Evolutionary conservation across 1,140 invertebrate species (phyloP), one percentile per base, ranked within the genome.

Genomic region (Lanistes nyassanus): DNA sequence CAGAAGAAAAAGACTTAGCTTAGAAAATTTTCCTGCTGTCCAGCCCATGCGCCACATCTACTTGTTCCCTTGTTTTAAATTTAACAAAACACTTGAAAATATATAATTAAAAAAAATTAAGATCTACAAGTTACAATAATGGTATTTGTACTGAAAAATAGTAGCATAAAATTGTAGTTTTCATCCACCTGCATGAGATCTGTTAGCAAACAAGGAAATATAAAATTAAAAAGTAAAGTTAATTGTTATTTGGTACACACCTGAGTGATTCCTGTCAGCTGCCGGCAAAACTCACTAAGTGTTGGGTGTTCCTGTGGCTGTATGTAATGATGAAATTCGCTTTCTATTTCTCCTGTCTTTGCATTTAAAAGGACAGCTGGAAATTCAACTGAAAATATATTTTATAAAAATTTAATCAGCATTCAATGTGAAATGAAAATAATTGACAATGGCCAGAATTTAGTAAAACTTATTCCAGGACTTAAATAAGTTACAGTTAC

Each of bases 201-300:
- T 47, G 42, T 47, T 47, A 13, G 42, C 42, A 47, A 13, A 16
- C 19, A 16, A 47, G 42, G 42, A 47, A 6, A 9, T 23, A 39
- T 31, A 51, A 23, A 67, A 37, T 36, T 47, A 23, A 37, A 67
- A 42, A n/a, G n/a, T n/a, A n/a, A n/a, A 65, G 21, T 9, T 13
- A 65, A 26, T 34, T 16, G 34, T 65, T 6, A 21, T 1, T 36
- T 1, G 5, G 29, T 65, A 36, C 21, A 60, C 51, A 55, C 88
- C 84, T 89, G 88, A 21, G 84, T 82, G 34, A 89, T 89, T n/a
- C 88, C 88, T 36, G 88, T 89, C 2, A 89, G 81, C 65, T 88
- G 69, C 69, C 77, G 81, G 81, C 88, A 89, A 71, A 89, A 89
- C 3, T 81, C 79, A 79, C 87, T 88, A 0, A 89, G 82, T 11